Percentiles rank a stretch among this genome's conserved stretches.
Conservation (phyloP, 1,140 invertebrate genomes). For the Temnothorax nylanderi region DNA sequence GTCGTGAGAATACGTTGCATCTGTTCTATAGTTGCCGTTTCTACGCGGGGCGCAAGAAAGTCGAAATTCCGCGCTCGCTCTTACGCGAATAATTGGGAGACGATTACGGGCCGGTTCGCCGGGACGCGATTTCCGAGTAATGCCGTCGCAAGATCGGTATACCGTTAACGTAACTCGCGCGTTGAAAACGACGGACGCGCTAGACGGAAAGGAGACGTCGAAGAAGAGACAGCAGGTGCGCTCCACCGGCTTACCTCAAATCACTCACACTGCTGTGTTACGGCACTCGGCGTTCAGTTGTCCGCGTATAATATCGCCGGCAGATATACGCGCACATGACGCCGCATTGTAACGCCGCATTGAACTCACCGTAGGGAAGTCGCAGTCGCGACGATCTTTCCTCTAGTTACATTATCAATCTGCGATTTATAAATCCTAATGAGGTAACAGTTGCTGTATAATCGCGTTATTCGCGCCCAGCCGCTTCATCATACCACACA, state of each 20-base stretch:
- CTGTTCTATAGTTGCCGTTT: not conserved
- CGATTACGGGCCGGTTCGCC: conserved; percentile 31
- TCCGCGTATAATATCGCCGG: conserved; percentile 39
- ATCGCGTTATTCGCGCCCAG: conserved; percentile 11
- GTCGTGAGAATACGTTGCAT: not conserved
- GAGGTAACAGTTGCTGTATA: conserved; percentile 50
- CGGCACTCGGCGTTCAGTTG: not conserved
- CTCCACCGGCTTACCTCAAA: conserved; percentile 44
- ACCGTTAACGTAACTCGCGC: conserved; percentile 62
- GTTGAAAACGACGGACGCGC: conserved; percentile 36
- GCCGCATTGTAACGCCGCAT: conserved; percentile 45
- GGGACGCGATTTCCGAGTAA: conserved; percentile 61
- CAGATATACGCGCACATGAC: conserved; percentile 40
- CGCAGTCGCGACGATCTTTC: not conserved
- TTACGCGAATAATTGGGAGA: conserved; percentile 58
- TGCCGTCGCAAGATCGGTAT: conserved; percentile 54
- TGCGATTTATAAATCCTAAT: conserved; percentile 50
- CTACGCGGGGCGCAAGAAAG: conserved; percentile 26
- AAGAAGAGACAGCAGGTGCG: conserved; percentile 44
- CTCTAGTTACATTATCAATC: not conserved
- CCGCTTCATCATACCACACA: not conserved
- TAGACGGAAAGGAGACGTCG: conserved; percentile 50
- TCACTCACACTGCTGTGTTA: conserved; percentile 45
- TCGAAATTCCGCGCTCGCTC: conserved; percentile 59
- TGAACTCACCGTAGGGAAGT: conserved; percentile 29